A percentile compares a stretch with the other conserved stretches of the same genome.
phyloP scores from a whole-genome alignment of 2,888 invertebrate genomes.

The Tuta absoluta region DNA sequence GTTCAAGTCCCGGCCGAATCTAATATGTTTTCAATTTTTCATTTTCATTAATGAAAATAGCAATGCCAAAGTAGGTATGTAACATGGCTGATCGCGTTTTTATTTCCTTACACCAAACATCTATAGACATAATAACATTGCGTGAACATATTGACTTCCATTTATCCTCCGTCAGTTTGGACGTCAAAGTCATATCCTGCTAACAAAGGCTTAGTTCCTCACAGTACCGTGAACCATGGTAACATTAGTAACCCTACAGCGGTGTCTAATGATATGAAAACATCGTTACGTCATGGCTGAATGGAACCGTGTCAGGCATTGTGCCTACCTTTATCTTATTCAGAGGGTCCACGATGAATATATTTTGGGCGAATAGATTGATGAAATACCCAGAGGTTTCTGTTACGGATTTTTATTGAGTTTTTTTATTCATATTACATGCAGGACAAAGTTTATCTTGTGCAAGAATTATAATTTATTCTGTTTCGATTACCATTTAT shows the following conservation, averaged over 20 bases:
- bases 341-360: slow-evolving; percentile 9
- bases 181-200: background rate
- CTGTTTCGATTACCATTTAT: too few species aligned
- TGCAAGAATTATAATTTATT: too few species aligned
- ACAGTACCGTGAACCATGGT: background rate
- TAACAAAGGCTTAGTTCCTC: background rate
- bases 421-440: too few species aligned
- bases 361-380: slow-evolving; percentile 19
- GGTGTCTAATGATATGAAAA: slow-evolving; percentile 35
- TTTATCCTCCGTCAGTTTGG: background rate
- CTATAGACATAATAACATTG: background rate
- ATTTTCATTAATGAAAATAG: too few species aligned
- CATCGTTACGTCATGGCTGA: slow-evolving; percentile 29
- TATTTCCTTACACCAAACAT: background rate
- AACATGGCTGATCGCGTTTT: background rate
- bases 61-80: too few species aligned
- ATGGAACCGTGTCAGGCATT: slow-evolving; percentile 29
- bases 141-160: background rate
- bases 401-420: background rate
- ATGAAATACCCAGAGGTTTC: slow-evolving; percentile 6
- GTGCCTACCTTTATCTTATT: slow-evolving; percentile 32
- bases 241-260: background rate
- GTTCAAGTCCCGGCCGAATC: too few species aligned
- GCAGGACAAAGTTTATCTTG: too few species aligned
- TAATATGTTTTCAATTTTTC: too few species aligned